Conservation (phyloP, 2,113 vertebrate species). For the Ursus arctos region DNA sequence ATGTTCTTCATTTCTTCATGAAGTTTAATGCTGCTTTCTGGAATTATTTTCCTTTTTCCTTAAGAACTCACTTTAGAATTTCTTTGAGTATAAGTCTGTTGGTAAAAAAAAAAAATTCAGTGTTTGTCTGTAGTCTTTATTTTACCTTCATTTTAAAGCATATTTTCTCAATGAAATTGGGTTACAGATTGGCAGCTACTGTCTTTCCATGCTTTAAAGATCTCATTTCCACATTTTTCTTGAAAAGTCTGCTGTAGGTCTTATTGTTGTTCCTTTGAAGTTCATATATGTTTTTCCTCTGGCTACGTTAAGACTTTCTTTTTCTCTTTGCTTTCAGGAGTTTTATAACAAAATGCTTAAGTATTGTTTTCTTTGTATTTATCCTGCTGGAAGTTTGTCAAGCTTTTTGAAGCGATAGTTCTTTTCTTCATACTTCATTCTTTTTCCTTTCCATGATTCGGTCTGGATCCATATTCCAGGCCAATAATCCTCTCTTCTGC, state of each 20-base stretch:
- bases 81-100: not conserved
- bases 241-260: not conserved
- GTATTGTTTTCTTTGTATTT: not conserved
- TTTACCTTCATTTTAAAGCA: not conserved
- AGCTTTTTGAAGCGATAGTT: not conserved
- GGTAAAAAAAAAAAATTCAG: not conserved
- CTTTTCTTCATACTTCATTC: not conserved
- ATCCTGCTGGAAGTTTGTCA: not conserved
- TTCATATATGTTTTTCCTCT: not conserved
- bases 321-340: constrained; percentile 1
- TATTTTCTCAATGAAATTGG: not conserved
- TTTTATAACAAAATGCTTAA: not conserved
- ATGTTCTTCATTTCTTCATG: not conserved
- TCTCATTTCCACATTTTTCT: not conserved
- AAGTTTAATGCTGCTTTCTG: not conserved
- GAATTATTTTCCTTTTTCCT: not conserved
- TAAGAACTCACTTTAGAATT: not conserved
- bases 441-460: not conserved
- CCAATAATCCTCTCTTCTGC: not conserved
- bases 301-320: not conserved
- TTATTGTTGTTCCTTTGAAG: not conserved
- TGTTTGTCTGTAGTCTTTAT: not conserved
- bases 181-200: not conserved
- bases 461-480: not conserved
- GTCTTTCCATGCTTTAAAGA: not conserved